Evolutionary conservation across 53 echinoderm and acorn worm genomes (phyloP).

Genomic region (Arbacia lixula): DNA sequence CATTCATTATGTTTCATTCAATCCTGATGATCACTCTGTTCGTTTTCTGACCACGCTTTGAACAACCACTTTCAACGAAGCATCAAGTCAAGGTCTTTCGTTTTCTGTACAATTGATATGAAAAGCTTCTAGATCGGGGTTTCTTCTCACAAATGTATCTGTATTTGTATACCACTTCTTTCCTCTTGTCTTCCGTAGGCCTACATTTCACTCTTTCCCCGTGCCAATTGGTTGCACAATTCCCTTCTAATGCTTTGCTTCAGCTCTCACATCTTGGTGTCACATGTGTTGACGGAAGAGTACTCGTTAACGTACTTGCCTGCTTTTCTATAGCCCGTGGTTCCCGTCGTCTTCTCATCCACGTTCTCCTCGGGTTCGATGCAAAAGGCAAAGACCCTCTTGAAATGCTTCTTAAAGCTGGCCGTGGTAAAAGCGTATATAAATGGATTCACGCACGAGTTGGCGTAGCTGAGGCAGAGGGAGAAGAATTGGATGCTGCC

Average conservation of each 20-base stretch:
- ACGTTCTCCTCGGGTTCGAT: constrained; percentile 66
- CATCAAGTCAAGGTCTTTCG: too few relatives aligned
- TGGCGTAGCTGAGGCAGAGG: constrained; percentile 89
- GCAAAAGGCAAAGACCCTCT: constrained; percentile 83
- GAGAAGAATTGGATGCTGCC: constrained; percentile 38
- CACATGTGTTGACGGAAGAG: constrained; percentile 84
- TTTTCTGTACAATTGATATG: too few relatives aligned
- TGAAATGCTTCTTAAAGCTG: constrained; percentile 95
- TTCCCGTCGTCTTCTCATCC: constrained; percentile 68
- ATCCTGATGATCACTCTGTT: too few relatives aligned
- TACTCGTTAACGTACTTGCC: constrained; percentile 91
- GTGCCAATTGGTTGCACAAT: neutral
- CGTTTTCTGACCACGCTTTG: too few relatives aligned
- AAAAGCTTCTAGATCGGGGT: too few relatives aligned
- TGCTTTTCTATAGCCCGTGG: constrained; percentile 78
- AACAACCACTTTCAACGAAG: too few relatives aligned
- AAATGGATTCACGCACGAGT: constrained; percentile 95
- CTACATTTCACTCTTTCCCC: neutral
- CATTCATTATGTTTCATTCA: too few relatives aligned
- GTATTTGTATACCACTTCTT: too few relatives aligned
- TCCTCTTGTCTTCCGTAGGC: too few relatives aligned
- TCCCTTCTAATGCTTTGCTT: neutral
- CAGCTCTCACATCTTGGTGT: constrained; percentile 80
- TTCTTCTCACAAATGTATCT: too few relatives aligned
- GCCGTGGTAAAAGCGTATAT: constrained; percentile 97